Percentiles rank a stretch among this genome's conserved stretches.
phyloP scores from a whole-genome alignment of 2,113 vertebrate species.

The Indri indri region DNA sequence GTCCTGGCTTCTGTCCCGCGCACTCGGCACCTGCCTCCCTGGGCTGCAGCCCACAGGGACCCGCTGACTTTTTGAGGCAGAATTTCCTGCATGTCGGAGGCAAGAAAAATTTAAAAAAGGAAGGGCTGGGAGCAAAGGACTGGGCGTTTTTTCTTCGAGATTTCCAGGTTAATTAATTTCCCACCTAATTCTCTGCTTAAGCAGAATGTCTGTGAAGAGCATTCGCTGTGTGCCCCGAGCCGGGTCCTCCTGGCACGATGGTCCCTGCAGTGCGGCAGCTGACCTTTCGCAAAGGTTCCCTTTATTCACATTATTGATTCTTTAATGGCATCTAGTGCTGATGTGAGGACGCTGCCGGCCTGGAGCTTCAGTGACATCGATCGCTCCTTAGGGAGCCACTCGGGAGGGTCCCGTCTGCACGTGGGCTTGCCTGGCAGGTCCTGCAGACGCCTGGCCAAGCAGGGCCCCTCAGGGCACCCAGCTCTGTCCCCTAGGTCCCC shows the following conservation, averaged over 20 bases:
- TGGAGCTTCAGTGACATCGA: not conserved
- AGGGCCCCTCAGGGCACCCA: accelerated
- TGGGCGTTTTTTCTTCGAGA: not conserved
- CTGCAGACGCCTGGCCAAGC: not conserved
- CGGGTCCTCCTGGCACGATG: accelerated
- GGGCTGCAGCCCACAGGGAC: conserved; percentile 20
- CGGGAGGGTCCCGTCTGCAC: accelerated
- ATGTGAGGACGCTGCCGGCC: not conserved
- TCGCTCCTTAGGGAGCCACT: not conserved
- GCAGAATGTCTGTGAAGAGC: too few species aligned
- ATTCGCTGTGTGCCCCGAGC: accelerated
- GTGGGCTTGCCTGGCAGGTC: accelerated
- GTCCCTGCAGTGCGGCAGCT: not conserved
- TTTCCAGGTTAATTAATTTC: not conserved
- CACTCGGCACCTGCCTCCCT: conserved; percentile 20
- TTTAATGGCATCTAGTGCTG: conserved; percentile 32
- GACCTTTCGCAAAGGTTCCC: conserved; percentile 33
- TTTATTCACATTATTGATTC: conserved; percentile 33
- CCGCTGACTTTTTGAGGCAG: conserved; percentile 29
- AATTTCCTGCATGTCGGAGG: not conserved
- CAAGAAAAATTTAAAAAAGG: not conserved
- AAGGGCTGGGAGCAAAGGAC: too few species aligned
- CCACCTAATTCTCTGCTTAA: not conserved
- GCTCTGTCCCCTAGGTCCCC: not conserved
- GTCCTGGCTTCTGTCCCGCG: not conserved